Evolutionary conservation across 2,113 vertebrate genomes (phyloP), one percentile per base, ranked within the genome.

Genomic region (Leptocoma aspasia): DNA sequence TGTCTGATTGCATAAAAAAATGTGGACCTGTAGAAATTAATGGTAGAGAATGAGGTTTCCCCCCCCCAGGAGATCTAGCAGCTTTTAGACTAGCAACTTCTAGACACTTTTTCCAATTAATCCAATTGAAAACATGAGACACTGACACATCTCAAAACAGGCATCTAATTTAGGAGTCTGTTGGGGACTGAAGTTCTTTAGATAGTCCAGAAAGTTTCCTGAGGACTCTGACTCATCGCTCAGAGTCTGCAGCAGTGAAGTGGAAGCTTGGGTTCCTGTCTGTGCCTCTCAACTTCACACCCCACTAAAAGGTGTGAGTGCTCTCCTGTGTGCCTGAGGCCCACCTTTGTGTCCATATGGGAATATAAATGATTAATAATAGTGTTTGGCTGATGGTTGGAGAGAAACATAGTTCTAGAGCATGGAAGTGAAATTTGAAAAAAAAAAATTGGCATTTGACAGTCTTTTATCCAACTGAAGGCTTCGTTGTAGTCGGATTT

Each of bases 31-130:
- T 81, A 77, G 60, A 89, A 95, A 75, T 66, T 75, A 90, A 24
- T 80, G 56, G 47, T 22, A 44, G 41, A 86, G 28, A 75, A 81
- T 68, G 31, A 89, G 31, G 1, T 2, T 35, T 52, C 4, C n/a
- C 11, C 1, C 3, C 50, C 21, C 24, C 4, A 61, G 69, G 77
- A 76, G n/a, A 71, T 70, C 27, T 63, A 27, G 52, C 57, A 60
- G 56, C 68, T 90, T 39, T 52, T 70, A 52, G 20, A 16, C 35
- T 39, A 52, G 47, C 19, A 39, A 23, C 27, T 70, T 52, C 42
- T 78, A 92, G 90, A 86, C 69, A 54, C 22, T 78, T 75, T 50
- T 92, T 53, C 77, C 53, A 93, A 64, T 96, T 95, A 96, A 89
- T 54, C n/a, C 30, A 15, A 4, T 33, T 33, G 61, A 59, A 86